Conservation (phyloP, 2,113 vertebrate genomes). For the Eira barbara region DNA sequence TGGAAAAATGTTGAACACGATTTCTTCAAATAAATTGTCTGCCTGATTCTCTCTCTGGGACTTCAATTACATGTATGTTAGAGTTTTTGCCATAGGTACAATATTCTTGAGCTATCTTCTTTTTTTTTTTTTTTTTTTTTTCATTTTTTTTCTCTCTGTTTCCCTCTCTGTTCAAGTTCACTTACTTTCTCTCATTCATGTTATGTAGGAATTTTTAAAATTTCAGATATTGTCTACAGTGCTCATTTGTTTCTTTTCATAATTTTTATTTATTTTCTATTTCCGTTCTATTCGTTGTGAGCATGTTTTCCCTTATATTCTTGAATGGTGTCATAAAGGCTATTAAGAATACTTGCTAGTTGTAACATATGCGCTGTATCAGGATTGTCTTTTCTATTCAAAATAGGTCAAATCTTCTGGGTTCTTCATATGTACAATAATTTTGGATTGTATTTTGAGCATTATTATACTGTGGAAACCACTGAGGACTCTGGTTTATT, state of each 20-base stretch:
- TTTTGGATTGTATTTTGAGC: neutral
- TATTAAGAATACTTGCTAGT: neutral
- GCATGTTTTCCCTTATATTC: neutral
- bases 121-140: too few species aligned
- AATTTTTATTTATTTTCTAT: neutral
- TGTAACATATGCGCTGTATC: neutral
- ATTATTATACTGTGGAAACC: neutral
- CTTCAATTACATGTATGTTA: neutral
- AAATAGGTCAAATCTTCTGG: neutral
- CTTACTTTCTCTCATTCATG: neutral
- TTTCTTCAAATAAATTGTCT: neutral
- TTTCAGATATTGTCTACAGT: neutral
- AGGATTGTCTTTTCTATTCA: neutral
- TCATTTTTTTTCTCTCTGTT: neutral
- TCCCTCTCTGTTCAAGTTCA: neutral
- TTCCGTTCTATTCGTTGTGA: neutral
- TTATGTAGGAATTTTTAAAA: neutral
- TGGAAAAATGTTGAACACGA: neutral
- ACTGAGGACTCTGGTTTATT: neutral
- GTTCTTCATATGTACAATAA: neutral
- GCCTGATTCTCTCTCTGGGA: neutral
- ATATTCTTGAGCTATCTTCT: neutral
- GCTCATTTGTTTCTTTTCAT: neutral
- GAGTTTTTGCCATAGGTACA: neutral
- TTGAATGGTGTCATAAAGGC: neutral